These are phyloP conservation scores for Sturnira hondurensis DNA, from an alignment of 2,113 vertebrate genomes.

Conservation along the genomic window DNA sequence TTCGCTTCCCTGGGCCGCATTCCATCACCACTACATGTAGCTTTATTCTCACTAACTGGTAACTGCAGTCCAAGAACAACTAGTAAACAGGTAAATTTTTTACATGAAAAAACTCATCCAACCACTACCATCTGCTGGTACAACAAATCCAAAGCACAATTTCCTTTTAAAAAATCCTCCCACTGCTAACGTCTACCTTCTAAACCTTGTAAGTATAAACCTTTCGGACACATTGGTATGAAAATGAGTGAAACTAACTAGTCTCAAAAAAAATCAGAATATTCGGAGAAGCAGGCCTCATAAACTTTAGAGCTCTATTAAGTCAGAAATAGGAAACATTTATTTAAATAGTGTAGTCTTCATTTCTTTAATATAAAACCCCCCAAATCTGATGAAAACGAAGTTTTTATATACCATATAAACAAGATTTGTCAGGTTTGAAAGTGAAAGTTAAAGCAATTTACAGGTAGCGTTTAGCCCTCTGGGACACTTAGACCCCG, in stretches of 20 bases:
- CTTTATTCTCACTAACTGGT: neutral
- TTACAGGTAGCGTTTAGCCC: conserved; percentile 76
- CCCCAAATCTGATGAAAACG: conserved; percentile 69
- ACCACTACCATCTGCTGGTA: conserved; percentile 34
- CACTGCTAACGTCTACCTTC: conserved; percentile 46
- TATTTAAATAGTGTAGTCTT: conserved; percentile 80
- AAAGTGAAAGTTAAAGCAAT: conserved; percentile 76
- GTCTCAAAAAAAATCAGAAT: conserved; percentile 47
- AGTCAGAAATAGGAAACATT: conserved; percentile 75
- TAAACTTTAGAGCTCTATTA: conserved; percentile 72
- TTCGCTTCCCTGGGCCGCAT: neutral
- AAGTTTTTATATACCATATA: conserved; percentile 65
- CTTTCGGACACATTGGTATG: conserved; percentile 41
- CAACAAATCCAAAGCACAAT: conserved; percentile 45
- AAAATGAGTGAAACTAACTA: conserved; percentile 50
- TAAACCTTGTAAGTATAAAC: conserved; percentile 40
- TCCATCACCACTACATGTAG: neutral
- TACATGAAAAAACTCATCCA: conserved; percentile 5
- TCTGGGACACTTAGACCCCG: conserved; percentile 63
- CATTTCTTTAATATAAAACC: conserved; percentile 77
- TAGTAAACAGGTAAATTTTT: conserved; percentile 4
- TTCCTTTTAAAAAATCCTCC: conserved; percentile 48
- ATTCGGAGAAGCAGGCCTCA: conserved; percentile 75
- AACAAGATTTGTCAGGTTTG: conserved; percentile 76
- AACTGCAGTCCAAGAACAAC: neutral